phyloP scores from a whole-genome alignment of 2,888 invertebrate species.

The Plagodis pulveraria region DNA sequence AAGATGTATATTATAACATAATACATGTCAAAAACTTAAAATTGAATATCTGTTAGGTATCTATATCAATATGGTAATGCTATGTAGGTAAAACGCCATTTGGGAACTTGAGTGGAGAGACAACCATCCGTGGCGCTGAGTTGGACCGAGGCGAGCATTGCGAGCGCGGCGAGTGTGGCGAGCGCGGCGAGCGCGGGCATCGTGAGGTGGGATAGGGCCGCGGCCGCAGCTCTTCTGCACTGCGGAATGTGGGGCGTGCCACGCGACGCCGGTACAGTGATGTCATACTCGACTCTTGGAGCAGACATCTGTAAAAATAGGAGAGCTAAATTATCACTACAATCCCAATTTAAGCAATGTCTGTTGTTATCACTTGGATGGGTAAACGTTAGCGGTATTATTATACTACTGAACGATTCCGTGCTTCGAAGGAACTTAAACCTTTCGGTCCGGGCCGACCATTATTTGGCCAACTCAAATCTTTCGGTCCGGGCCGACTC shows the following conservation, averaged over 20 bases:
- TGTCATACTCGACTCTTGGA: constrained; percentile 69
- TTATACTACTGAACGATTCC: too few species aligned
- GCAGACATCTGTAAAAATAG: constrained; percentile 61
- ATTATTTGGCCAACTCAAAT: too few species aligned
- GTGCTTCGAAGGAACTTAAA: too few species aligned
- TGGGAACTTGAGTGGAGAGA: constrained; percentile 64
- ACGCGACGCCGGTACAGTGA: constrained; percentile 67
- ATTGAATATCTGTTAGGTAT: background rate
- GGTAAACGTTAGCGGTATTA: too few species aligned
- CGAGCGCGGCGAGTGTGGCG: constrained; percentile 33
- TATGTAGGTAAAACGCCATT: constrained; percentile 40
- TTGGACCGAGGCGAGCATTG: constrained; percentile 55
- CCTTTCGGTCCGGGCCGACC: too few species aligned
- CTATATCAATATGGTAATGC: constrained; percentile 12
- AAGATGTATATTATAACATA: too few species aligned
- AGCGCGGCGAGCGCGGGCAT: constrained; percentile 46
- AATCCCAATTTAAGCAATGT: too few species aligned
- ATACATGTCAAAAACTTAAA: too few species aligned
- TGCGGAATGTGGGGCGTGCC: constrained; percentile 65
- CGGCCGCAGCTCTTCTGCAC: constrained; percentile 70
- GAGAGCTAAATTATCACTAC: too few species aligned
- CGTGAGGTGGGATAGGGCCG: constrained; percentile 60
- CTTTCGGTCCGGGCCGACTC: too few species aligned
- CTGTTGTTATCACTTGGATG: too few species aligned
- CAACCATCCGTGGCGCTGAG: constrained; percentile 61